Evolutionary conservation across 92 coral and sea anemone species (phyloP).

Genomic region (Palythoa grandis): DNA sequence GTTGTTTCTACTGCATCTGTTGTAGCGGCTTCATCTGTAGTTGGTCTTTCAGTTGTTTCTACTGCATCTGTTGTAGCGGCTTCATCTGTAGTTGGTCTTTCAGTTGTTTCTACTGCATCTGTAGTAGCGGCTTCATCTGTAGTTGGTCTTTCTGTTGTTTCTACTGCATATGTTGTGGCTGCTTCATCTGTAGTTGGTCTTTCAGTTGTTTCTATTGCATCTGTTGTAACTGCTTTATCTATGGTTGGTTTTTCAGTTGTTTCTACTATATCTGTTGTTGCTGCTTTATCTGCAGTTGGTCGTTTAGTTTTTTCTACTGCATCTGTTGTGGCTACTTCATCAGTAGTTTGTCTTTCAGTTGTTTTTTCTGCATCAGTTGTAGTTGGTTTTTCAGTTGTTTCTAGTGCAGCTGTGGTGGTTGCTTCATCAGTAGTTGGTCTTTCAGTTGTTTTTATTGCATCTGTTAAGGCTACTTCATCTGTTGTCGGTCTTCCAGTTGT

Average conservation of each 20-base stretch:
- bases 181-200: not conserved
- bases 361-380: not conserved
- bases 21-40: not conserved
- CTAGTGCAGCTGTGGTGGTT: not conserved
- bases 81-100: not conserved
- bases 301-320: not conserved
- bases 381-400: not conserved
- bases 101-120: not conserved
- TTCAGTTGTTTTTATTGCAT: not conserved
- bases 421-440: not conserved
- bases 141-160: not conserved
- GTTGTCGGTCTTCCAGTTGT: not conserved
- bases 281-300: not conserved
- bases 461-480: not conserved
- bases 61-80: not conserved
- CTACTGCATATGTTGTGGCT: not conserved
- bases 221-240: not conserved
- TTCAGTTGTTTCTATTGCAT: not conserved
- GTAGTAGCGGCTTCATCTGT: not conserved
- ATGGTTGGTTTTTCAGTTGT: not conserved
- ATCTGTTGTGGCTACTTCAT: not conserved
- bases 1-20: not conserved
- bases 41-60: not conserved
- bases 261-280: not conserved
- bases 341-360: not conserved